A percentile compares a stretch with the other conserved stretches of the same genome.
These are phyloP conservation scores for Halcyon malimbica DNA, from an alignment of 2,113 vertebrate species.

Conservation along the genomic window DNA sequence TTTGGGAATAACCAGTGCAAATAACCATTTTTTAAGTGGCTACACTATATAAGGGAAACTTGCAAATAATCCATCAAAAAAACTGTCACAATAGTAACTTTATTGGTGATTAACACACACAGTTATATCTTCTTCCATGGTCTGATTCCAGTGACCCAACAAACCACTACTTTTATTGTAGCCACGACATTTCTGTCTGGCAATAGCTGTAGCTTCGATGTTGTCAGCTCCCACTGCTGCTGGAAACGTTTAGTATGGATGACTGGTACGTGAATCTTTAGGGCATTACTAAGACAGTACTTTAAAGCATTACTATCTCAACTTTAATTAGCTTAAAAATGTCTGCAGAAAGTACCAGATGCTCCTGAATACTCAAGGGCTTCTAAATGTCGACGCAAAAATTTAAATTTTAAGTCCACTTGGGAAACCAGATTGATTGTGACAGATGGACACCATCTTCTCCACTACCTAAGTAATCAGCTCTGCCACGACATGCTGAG, in stretches of 20 bases:
- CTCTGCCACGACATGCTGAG: neutral
- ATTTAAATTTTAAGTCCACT: neutral
- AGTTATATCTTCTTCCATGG: neutral
- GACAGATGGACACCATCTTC: neutral
- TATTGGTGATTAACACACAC: neutral
- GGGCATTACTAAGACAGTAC: neutral
- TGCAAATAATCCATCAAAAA: neutral
- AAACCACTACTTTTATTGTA: neutral
- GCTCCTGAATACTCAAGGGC: neutral
- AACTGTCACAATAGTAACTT: neutral
- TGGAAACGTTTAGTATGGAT: neutral
- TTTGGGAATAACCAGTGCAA: neutral
- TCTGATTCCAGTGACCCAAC: neutral
- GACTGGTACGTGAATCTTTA: neutral
- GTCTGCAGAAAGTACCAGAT: neutral
- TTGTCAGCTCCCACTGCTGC: neutral
- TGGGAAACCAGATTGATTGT: neutral
- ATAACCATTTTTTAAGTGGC: neutral
- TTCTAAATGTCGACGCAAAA: neutral
- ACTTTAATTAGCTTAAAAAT: neutral
- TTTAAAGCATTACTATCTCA: neutral
- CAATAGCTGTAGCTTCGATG: neutral
- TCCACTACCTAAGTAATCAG: neutral
- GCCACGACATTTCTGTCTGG: neutral
- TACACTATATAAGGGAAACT: neutral